phyloP scores from a whole-genome alignment of 2,888 invertebrate genomes.

The Chloroclysta siterata region DNA sequence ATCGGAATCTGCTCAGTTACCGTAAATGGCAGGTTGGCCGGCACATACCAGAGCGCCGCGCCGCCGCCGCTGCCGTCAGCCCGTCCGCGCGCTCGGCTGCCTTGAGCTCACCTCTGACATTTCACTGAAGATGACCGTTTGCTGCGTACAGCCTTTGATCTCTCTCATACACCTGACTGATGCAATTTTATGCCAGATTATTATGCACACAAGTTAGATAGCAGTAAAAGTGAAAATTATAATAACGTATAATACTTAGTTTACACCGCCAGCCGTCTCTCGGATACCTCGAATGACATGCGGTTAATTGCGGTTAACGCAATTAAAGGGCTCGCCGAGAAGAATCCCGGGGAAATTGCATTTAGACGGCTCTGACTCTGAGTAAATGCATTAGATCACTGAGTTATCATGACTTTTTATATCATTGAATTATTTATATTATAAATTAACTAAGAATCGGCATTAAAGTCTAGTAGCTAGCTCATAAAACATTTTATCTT shows the following conservation, averaged over 20 bases:
- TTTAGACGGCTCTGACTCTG: slow-evolving; percentile 12
- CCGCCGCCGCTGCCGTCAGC: slow-evolving; percentile 40
- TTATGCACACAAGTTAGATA: slow-evolving; percentile 59
- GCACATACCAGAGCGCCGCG: slow-evolving; percentile 64
- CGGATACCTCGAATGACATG: slow-evolving; percentile 56
- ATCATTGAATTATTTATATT: slow-evolving; percentile 14
- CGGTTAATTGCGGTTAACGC: slow-evolving; percentile 57
- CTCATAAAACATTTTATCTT: slow-evolving; percentile 23
- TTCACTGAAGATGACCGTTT: slow-evolving; percentile 72
- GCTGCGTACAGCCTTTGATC: slow-evolving; percentile 72
- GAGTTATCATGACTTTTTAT: neutral
- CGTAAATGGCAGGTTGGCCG: slow-evolving; percentile 53
- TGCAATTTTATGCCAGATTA: slow-evolving; percentile 75
- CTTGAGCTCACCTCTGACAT: slow-evolving; percentile 70
- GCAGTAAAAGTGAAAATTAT: slow-evolving; percentile 67
- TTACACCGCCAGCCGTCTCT: slow-evolving; percentile 46
- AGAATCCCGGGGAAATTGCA: slow-evolving; percentile 33
- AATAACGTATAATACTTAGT: slow-evolving; percentile 49
- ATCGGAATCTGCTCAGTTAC: slow-evolving; percentile 47
- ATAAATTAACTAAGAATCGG: slow-evolving; percentile 10
- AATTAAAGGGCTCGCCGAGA: slow-evolving; percentile 53
- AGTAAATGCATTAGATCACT: slow-evolving; percentile 12
- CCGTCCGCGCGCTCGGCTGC: slow-evolving; percentile 38
- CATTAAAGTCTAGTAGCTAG: slow-evolving; percentile 10
- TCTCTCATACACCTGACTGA: slow-evolving; percentile 62